Percentiles rank a stretch among this genome's conserved stretches.
Conservation (phyloP, 2,888 invertebrate species). For the Napeogenes sylphis region DNA sequence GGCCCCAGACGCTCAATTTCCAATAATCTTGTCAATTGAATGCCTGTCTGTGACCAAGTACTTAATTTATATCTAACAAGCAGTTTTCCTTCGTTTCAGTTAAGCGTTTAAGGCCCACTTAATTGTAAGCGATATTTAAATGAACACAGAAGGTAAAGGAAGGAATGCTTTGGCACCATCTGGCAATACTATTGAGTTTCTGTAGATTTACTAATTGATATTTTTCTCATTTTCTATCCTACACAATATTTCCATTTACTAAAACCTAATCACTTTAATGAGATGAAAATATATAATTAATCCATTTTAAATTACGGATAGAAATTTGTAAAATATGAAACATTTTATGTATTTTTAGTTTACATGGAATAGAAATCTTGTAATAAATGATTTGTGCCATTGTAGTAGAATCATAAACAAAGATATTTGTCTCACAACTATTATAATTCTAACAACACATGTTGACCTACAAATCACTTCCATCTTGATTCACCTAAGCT, state of each 20-base stretch:
- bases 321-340: not conserved
- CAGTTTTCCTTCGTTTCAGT: no score
- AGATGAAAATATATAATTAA: slow-evolving; percentile 12
- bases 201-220: slow-evolving; percentile 27
- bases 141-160: slow-evolving; percentile 34
- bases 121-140: slow-evolving; percentile 24
- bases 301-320: not conserved
- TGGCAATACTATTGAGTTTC: slow-evolving; percentile 32
- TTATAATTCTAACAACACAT: no score
- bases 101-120: not conserved
- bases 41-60: no score
- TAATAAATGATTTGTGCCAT: no score
- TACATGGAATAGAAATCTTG: no score
- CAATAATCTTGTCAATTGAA: not conserved
- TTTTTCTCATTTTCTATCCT: slow-evolving; percentile 29
- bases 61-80: no score
- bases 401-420: no score
- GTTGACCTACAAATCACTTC: no score
- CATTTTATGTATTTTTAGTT: no score
- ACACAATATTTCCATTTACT: slow-evolving; percentile 29
- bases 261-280: slow-evolving; percentile 28
- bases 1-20: not conserved
- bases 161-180: slow-evolving; percentile 36
- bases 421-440: no score
- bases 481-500: not conserved